These are phyloP conservation scores for Meta bourneti DNA, from an alignment of 2,888 invertebrate genomes.

Conservation along the genomic window DNA sequence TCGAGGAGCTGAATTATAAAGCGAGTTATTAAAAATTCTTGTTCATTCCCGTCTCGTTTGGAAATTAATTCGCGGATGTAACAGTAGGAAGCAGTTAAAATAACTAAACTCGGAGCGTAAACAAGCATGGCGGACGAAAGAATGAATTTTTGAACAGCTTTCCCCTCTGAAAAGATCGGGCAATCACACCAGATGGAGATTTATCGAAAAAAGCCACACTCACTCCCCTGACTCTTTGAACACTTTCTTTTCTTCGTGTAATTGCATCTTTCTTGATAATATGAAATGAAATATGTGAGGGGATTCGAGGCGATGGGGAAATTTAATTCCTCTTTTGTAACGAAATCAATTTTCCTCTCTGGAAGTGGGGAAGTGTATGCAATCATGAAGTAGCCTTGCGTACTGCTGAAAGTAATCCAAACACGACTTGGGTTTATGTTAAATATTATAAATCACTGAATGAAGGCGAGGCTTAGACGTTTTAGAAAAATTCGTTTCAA, in stretches of 20 bases:
- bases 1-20: neutral
- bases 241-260: neutral
- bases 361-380: neutral
- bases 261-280: neutral
- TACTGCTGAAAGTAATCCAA: neutral
- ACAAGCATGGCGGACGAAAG: neutral
- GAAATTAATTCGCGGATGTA: slow-evolving; percentile 58
- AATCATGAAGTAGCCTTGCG: neutral
- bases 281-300: neutral
- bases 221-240: neutral
- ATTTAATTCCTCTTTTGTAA: neutral
- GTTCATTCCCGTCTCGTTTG: neutral
- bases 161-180: neutral
- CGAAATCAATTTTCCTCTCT: neutral
- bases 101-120: slow-evolving; percentile 5
- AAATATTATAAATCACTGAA: too few species aligned
- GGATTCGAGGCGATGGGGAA: neutral
- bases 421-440: too few species aligned
- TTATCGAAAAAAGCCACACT: neutral
- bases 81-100: slow-evolving; percentile 19
- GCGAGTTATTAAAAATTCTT: slow-evolving; percentile 7
- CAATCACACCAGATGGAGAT: slow-evolving; percentile 8
- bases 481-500: too few species aligned
- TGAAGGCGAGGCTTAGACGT: too few species aligned
- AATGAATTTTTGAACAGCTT: slow-evolving; percentile 26